Percentiles rank a stretch among this genome's conserved stretches.
Conservation (phyloP, 2,113 vertebrate species). For the Ammodytes marinus region DNA sequence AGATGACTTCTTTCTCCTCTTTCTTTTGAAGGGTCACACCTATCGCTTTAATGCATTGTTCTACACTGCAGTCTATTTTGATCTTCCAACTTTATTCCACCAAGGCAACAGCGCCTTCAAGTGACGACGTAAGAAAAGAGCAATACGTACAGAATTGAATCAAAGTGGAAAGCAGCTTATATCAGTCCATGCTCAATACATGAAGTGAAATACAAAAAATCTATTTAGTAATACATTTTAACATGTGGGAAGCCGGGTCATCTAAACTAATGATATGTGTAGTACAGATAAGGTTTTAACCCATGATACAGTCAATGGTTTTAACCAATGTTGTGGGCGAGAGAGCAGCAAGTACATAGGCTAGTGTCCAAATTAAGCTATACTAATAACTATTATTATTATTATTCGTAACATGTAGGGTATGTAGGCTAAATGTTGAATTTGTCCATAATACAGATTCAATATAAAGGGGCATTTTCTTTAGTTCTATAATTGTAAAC, state of each 20-base stretch:
- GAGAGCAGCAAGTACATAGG: too few species aligned
- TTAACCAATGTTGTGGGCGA: too few species aligned
- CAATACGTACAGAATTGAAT: neutral
- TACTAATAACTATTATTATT: too few species aligned
- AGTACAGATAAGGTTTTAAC: neutral
- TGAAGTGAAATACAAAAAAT: neutral
- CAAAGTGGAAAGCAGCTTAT: too few species aligned
- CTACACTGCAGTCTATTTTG: neutral
- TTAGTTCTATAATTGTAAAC: too few species aligned
- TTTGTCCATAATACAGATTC: neutral
- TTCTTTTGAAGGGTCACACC: neutral
- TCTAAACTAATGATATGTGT: neutral
- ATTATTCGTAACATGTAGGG: too few species aligned
- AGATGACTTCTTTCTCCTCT: neutral
- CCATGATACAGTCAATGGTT: too few species aligned
- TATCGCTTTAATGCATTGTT: neutral
- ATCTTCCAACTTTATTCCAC: neutral
- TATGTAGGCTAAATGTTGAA: neutral
- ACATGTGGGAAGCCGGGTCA: neutral
- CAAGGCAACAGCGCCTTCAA: conserved; percentile 1
- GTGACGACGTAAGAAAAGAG: neutral
- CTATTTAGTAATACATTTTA: neutral
- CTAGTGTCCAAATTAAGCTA: too few species aligned
- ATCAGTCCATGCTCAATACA: neutral
- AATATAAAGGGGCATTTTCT: too few species aligned